Evolutionary conservation across 2,888 invertebrate species (phyloP).

Genomic region (Strigamia crassipes): DNA sequence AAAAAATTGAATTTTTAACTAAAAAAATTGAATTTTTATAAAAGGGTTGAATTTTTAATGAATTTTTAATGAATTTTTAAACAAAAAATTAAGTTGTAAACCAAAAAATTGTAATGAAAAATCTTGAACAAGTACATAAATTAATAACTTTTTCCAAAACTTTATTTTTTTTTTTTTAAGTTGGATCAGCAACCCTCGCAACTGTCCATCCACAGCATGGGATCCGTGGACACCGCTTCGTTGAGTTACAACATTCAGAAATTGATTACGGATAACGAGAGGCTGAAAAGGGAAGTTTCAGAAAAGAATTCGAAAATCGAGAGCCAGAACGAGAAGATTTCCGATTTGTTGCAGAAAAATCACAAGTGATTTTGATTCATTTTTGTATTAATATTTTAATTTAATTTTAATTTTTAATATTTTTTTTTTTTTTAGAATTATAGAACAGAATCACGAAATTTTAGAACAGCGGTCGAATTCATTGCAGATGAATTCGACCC

Average conservation of each 20-base stretch:
- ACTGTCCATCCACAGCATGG: background rate
- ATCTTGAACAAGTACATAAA: no score
- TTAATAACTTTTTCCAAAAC: background rate
- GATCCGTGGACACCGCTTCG: slow-evolving; percentile 50
- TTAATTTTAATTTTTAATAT: background rate
- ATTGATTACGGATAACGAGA: slow-evolving; percentile 52
- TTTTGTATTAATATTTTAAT: background rate
- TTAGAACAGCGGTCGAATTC: slow-evolving; percentile 46
- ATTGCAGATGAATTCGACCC: slow-evolving; percentile 29
- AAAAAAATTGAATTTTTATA: no score
- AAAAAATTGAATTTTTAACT: no score
- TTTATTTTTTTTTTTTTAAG: background rate
- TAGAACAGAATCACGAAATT: slow-evolving; percentile 48
- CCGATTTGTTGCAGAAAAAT: slow-evolving; percentile 51
- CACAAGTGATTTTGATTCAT: slow-evolving; percentile 43
- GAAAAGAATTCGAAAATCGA: slow-evolving; percentile 52
- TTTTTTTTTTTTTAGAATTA: slow-evolving; percentile 25
- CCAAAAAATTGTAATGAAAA: no score
- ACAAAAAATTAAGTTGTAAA: no score
- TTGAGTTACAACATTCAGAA: slow-evolving; percentile 51
- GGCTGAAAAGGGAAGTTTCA: slow-evolving; percentile 51
- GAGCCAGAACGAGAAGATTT: slow-evolving; percentile 52
- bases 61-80: no score
- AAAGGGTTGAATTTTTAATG: no score
- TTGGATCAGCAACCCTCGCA: background rate